Evolutionary conservation across 2,797 vertebrate genomes (phyloP).

Genomic region (Pyrocephalus nanus): DNA sequence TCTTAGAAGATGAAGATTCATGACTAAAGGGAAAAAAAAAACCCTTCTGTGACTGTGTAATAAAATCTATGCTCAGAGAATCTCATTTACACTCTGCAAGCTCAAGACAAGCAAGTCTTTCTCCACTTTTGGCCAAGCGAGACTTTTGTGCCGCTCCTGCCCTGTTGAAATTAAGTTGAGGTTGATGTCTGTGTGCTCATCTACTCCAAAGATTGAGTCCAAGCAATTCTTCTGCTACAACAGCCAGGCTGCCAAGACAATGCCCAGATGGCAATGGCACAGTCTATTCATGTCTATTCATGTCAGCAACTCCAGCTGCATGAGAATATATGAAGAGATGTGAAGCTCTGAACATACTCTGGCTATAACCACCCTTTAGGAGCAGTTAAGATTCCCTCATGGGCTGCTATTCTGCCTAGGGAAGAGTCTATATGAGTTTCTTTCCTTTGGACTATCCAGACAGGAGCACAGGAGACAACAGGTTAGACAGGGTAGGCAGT

Average conservation of each 20-base stretch:
- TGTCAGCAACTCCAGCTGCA: neutral
- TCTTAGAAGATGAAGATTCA: neutral
- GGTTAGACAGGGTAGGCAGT: neutral
- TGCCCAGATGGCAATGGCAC: fast-evolving
- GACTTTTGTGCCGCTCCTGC: fast-evolving
- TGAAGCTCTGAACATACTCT: neutral
- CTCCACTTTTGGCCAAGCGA: neutral
- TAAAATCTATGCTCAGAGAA: neutral
- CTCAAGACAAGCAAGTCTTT: neutral
- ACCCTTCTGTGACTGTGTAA: neutral
- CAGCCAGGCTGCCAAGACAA: neutral
- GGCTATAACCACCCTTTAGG: neutral
- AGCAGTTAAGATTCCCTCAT: neutral
- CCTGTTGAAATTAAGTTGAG: neutral
- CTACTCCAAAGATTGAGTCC: neutral
- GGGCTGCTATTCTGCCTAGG: neutral
- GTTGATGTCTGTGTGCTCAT: neutral
- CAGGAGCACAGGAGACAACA: neutral
- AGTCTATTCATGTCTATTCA: neutral
- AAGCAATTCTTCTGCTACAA: neutral
- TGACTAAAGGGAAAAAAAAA: neutral
- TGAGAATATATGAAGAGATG: neutral
- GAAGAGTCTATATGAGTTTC: neutral
- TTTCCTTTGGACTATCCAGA: neutral
- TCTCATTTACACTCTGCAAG: neutral